A percentile compares a stretch with the other conserved stretches of the same genome.
These are phyloP conservation scores for Norana najaformis DNA, from an alignment of 2,888 invertebrate species.

Conservation along the genomic window DNA sequence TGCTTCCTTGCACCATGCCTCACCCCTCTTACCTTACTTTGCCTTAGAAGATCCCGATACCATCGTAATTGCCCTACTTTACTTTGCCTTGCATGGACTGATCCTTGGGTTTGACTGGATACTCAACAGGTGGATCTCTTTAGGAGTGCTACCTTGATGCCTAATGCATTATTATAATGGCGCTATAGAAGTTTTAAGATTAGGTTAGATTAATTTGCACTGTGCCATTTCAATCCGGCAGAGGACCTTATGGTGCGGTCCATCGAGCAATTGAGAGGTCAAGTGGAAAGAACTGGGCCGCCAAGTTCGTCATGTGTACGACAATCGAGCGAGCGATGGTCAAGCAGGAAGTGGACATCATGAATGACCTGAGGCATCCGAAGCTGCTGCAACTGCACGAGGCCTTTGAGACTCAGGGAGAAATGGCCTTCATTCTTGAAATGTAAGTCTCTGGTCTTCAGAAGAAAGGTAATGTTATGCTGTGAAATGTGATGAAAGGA, in stretches of 20 bases:
- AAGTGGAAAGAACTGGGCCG: slow-evolving; percentile 64
- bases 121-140: no score
- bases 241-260: slow-evolving; percentile 64
- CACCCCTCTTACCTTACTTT: no score
- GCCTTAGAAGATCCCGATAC: no score
- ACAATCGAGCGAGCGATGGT: slow-evolving; percentile 62
- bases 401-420: slow-evolving; percentile 62
- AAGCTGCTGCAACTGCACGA: slow-evolving; percentile 61
- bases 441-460: slow-evolving; percentile 62
- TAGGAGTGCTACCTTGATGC: no score
- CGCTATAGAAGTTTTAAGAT: background rate
- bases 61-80: no score
- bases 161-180: no score
- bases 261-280: slow-evolving; percentile 63
- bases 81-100: no score
- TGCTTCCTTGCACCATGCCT: no score
- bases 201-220: background rate
- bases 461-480: background rate
- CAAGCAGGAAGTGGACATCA: slow-evolving; percentile 63
- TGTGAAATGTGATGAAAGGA: no score
- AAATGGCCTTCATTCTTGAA: slow-evolving; percentile 64
- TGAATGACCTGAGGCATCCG: slow-evolving; percentile 63
- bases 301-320: slow-evolving; percentile 63
- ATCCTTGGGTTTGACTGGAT: no score
- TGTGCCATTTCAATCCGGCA: slow-evolving; percentile 43